These are phyloP conservation scores for Neogale vison DNA, from an alignment of 2,113 vertebrate species.

Conservation along the genomic window DNA sequence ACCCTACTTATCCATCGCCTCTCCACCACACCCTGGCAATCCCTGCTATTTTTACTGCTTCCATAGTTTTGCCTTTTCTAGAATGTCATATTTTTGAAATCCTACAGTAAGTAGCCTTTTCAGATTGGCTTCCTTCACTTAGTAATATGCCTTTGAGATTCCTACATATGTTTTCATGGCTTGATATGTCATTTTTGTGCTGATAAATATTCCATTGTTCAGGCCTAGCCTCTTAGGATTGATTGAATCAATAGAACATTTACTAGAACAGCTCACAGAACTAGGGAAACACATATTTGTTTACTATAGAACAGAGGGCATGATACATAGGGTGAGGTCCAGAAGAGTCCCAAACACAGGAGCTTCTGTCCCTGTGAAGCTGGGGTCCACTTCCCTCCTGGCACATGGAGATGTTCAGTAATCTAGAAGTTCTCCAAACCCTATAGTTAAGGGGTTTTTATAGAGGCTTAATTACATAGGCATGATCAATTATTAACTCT, in stretches of 20 bases:
- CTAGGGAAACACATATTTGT: background rate
- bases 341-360: background rate
- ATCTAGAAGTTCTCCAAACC: background rate
- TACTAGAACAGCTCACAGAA: background rate
- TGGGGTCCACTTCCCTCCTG: background rate
- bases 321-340: background rate
- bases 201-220: background rate
- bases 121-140: background rate
- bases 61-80: background rate
- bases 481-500: background rate
- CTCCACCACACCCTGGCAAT: background rate
- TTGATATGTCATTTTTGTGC: background rate
- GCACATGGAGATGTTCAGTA: background rate
- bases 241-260: background rate
- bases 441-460: background rate
- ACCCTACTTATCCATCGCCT: background rate
- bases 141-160: background rate
- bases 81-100: background rate
- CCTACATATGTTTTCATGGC: background rate
- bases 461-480: background rate
- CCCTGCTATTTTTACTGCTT: background rate
- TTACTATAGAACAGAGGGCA: background rate
- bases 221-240: background rate
- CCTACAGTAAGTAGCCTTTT: background rate
- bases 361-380: background rate